Conservation (phyloP, 2,888 invertebrate genomes). For the Aplocera efformata region DNA sequence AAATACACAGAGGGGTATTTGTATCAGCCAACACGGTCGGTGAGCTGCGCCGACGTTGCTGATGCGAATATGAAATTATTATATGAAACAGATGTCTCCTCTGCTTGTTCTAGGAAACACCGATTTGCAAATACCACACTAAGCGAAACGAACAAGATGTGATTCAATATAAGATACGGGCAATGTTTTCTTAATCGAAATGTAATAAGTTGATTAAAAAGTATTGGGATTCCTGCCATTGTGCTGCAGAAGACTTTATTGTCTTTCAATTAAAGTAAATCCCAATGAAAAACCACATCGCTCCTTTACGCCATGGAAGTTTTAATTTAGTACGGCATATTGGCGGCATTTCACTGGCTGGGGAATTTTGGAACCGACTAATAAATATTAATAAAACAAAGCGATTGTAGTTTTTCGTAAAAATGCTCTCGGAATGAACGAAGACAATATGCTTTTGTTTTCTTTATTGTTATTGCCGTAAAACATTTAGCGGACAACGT, state of each 20-base stretch:
- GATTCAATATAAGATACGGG: not conserved
- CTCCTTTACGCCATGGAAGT: conserved; percentile 30
- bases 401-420: conserved; percentile 65
- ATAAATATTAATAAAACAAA: conserved; percentile 75
- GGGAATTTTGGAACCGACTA: conserved; percentile 62
- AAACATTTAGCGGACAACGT: conserved; percentile 73
- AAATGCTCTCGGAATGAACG: conserved; percentile 60
- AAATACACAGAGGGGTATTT: conserved; percentile 68
- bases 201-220: conserved; percentile 16
- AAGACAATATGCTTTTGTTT: conserved; percentile 76
- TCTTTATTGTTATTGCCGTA: conserved; percentile 78
- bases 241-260: conserved; percentile 12
- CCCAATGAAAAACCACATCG: conserved; percentile 15
- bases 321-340: conserved; percentile 57
- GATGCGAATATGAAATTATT: conserved; percentile 69
- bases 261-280: conserved; percentile 23
- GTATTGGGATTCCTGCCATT: conserved; percentile 16
- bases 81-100: conserved; percentile 65
- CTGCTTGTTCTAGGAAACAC: conserved; percentile 29
- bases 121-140: conserved; percentile 1
- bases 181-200: conserved; percentile 6
- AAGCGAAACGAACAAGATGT: not conserved
- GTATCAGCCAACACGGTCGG: conserved; percentile 58
- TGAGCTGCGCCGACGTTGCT: conserved; percentile 38
- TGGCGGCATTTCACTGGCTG: conserved; percentile 43